phyloP scores from a whole-genome alignment of 2,113 vertebrate genomes.

The Pachycephala philippinensis region DNA sequence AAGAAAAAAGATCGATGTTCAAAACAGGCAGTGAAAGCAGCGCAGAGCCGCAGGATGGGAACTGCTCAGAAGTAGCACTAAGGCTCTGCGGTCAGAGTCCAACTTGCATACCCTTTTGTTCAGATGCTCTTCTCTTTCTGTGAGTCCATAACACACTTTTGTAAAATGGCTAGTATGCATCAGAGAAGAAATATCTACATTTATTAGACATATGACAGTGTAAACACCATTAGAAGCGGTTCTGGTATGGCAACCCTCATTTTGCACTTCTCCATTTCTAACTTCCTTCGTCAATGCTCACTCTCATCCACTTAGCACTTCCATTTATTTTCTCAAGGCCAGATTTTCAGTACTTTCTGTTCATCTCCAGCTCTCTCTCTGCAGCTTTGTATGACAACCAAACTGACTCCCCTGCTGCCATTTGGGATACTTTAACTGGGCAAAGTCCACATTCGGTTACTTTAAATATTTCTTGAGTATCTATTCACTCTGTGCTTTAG shows the following conservation, averaged over 20 bases:
- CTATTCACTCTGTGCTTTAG: constrained; percentile 4
- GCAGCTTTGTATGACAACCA: constrained; percentile 31
- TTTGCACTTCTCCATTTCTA: constrained; percentile 19
- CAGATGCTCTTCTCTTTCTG: background rate
- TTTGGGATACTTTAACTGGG: constrained; percentile 33
- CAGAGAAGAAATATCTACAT: background rate
- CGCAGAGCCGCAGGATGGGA: background rate
- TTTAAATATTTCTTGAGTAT: constrained; percentile 16
- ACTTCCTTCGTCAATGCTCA: background rate
- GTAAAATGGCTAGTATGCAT: background rate
- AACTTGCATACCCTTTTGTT: background rate
- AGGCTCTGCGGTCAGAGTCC: background rate
- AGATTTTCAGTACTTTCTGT: constrained; percentile 36
- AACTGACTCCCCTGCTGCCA: constrained; percentile 14
- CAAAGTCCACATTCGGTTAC: constrained; percentile 23
- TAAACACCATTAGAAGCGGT: background rate
- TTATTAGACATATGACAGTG: background rate
- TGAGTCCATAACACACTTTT: background rate
- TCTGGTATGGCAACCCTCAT: background rate
- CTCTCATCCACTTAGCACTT: constrained; percentile 15
- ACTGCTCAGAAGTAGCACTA: background rate
- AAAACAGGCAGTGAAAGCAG: background rate
- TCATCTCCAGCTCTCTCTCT: constrained; percentile 22
- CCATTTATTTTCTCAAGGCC: constrained; percentile 18
- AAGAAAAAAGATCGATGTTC: background rate